Percentiles rank a stretch among this genome's conserved stretches.
Conservation (phyloP, 30 jellyfish, hydroid and myxozoan species). For the Phacellophora camtschatica region DNA sequence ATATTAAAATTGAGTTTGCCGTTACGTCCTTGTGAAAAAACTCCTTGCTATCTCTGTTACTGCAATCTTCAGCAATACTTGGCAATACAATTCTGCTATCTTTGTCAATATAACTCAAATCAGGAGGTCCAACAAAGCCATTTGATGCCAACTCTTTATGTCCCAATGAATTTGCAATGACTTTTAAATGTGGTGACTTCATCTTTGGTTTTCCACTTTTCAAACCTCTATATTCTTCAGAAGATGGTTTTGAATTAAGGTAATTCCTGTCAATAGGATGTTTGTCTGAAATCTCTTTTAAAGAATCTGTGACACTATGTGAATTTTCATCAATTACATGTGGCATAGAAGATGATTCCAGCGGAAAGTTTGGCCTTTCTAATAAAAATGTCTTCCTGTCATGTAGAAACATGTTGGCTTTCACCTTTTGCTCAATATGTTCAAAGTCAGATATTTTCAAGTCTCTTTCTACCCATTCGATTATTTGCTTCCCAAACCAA, state of each 20-base stretch:
- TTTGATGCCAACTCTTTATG: not conserved
- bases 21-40: not conserved
- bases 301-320: no score
- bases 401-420: not conserved
- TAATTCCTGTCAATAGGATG: no score
- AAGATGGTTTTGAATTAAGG: no score
- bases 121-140: not conserved
- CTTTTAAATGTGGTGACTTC: no score
- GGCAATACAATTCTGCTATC: not conserved
- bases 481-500: constrained; percentile 20
- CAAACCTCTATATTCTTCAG: no score
- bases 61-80: not conserved
- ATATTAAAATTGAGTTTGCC: not conserved
- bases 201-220: no score
- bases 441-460: constrained; percentile 2
- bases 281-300: no score
- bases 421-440: not conserved
- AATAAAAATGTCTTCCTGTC: not conserved
- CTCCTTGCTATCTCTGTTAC: not conserved
- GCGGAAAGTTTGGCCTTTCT: not conserved
- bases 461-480: constrained; percentile 9
- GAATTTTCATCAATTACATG: not conserved
- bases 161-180: not conserved
- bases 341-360: not conserved
- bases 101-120: not conserved